These are phyloP conservation scores for Bergia sp. DNA, from an alignment of 92 coral and sea anemone genomes.

Conservation along the genomic window DNA sequence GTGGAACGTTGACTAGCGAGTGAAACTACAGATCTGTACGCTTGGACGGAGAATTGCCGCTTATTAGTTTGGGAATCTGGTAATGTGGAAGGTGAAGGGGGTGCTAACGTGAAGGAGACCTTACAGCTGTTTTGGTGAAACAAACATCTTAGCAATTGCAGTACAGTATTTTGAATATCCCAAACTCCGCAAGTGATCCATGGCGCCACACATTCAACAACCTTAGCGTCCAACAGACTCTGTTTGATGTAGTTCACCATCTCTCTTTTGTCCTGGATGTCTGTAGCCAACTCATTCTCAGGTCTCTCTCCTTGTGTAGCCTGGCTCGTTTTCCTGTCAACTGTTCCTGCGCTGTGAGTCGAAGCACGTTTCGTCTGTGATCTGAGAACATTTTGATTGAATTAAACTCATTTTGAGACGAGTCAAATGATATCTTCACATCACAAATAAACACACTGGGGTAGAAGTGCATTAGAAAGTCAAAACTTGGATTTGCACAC, in stretches of 20 bases:
- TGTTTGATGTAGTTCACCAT: constrained; percentile 67
- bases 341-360: constrained; percentile 18
- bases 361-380: constrained; percentile 39
- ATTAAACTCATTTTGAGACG: too few relatives aligned
- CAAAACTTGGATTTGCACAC: too few relatives aligned
- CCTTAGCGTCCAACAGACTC: constrained; percentile 66
- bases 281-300: constrained; percentile 40
- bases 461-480: too few relatives aligned
- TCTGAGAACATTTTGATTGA: background rate
- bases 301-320: background rate
- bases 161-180: constrained; percentile 65
- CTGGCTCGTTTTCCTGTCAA: background rate
- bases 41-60: background rate
- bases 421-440: too few relatives aligned
- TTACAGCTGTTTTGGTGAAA: constrained; percentile 52
- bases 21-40: constrained; percentile 13
- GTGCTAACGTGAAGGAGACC: background rate
- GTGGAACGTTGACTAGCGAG: background rate
- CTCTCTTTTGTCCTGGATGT: constrained; percentile 44
- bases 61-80: background rate
- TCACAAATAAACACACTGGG: too few relatives aligned
- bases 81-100: background rate
- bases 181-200: constrained; percentile 89
- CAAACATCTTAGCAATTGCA: constrained; percentile 67
- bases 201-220: constrained; percentile 67